Evolutionary conservation across 1,140 invertebrate species (phyloP).

Genomic region (Acyrthosiphon pisum): DNA sequence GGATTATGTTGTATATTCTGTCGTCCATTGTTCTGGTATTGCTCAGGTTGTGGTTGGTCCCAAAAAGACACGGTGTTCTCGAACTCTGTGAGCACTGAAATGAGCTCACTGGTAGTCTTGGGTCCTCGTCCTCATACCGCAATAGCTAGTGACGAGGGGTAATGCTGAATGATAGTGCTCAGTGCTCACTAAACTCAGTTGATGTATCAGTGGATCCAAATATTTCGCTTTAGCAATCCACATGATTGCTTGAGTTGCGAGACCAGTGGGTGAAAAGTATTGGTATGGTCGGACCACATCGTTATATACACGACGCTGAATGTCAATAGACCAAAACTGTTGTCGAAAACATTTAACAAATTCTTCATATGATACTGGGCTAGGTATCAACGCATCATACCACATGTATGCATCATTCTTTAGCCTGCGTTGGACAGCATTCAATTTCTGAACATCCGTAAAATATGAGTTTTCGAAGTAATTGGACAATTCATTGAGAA

Average conservation of each 20-base stretch:
- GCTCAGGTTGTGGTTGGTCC: not conserved
- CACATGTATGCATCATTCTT: not conserved
- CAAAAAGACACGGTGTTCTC: not conserved
- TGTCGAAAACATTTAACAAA: not conserved
- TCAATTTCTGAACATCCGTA: not conserved
- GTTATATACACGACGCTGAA: not conserved
- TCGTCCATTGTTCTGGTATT: not conserved
- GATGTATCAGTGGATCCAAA: not conserved
- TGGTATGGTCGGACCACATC: not conserved
- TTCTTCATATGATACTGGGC: not conserved
- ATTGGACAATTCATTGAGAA: not conserved
- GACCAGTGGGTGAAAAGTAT: not conserved
- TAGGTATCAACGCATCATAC: not conserved
- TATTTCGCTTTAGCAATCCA: not conserved
- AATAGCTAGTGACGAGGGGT: not conserved
- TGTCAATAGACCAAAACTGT: not conserved
- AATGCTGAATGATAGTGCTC: not conserved
- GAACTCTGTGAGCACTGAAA: not conserved
- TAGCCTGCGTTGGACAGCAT: not conserved
- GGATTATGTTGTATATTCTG: too few relatives aligned
- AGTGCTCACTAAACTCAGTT: not conserved
- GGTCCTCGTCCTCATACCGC: not conserved
- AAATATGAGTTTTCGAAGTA: not conserved
- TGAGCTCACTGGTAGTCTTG: not conserved
- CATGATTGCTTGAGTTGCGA: not conserved